Base-by-base conservation (phyloP, 2,888 invertebrate genomes). In the Saturnia pavonia region DNA sequence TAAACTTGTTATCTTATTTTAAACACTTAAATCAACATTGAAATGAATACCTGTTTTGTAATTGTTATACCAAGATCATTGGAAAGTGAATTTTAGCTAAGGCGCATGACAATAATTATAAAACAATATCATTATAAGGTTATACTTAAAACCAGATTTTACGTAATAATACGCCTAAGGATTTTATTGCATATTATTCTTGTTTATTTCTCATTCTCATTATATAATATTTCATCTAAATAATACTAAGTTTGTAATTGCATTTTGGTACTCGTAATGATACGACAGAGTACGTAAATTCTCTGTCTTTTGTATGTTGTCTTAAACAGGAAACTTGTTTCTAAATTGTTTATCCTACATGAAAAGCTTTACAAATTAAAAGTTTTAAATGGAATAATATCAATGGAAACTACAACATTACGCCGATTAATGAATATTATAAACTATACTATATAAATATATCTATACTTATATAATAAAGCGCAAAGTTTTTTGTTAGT, bases 31-130 rank as follows among this genome's bases (percentile, higher is more conserved):
- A 65, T 66, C 51, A 67, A 70, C 67, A 70, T 70, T 70, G 40
- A 70, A 66, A 66, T 51, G 43, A n/a, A 27, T 51, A 66, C 70
- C 25, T 70, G 54, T 54, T 54, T 25, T 42, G 54, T 66, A 65
- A 66, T 69, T 69, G 66, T 66, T 69, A 19, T 48, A 22, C 40
- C 54, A 70, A 70, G 67, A 57, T 67, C 70, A 67, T 70, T 51
- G 40, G 54, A 70, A 67, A 67, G 42, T 70, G 40, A 25, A 70
- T 74, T 74, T 78, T 80, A 67, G 78, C 57, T 14, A 27, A 60
- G 25, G 22, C 27, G 27, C 27, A 27, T 27, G 4, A 19, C 8
- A 48, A 48, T 48, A 2, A n/a, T n/a, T 48, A 48, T 48, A 4
- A 48, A 16, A 48, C 6, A 48, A 48, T 48, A 48, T 7, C 1